A percentile compares a stretch with the other conserved stretches of the same genome.
phyloP scores from a whole-genome alignment of 2,797 vertebrate species.

The Myripristis murdjan region DNA sequence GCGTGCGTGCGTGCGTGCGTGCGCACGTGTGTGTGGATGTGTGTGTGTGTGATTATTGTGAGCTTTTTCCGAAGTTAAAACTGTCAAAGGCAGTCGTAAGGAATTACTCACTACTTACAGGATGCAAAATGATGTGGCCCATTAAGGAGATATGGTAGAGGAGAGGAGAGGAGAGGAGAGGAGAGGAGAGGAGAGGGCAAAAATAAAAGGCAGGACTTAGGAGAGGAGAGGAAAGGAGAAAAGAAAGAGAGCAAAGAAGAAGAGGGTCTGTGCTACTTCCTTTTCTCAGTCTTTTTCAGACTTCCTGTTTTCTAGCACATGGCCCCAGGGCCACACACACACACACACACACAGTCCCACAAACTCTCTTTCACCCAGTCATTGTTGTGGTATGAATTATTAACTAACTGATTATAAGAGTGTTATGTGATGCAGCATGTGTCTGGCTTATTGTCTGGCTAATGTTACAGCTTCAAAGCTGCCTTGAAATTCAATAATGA shows the following conservation, averaged over 20 bases:
- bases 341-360: constrained; percentile 12
- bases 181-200: not conserved
- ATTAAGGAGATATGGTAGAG: not conserved
- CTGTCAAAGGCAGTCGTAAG: not conserved
- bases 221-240: no score
- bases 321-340: no score
- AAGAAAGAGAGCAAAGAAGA: no score
- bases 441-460: constrained; percentile 48
- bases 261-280: no score
- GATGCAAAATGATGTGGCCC: not conserved
- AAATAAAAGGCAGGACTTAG: no score
- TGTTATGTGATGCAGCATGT: constrained; percentile 3
- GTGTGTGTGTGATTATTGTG: not conserved
- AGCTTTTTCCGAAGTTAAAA: constrained; percentile 7
- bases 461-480: constrained; percentile 53
- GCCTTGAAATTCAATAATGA: constrained; percentile 46
- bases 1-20: no score
- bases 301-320: no score
- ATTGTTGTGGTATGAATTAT: constrained; percentile 56
- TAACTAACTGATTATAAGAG: constrained; percentile 51
- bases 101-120: not conserved
- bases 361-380: constrained; percentile 18
- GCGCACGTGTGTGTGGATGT: not conserved
- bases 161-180: not conserved
- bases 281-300: no score